These are phyloP conservation scores for Molorchus minor DNA, from an alignment of 2,888 invertebrate genomes.

Conservation along the genomic window DNA sequence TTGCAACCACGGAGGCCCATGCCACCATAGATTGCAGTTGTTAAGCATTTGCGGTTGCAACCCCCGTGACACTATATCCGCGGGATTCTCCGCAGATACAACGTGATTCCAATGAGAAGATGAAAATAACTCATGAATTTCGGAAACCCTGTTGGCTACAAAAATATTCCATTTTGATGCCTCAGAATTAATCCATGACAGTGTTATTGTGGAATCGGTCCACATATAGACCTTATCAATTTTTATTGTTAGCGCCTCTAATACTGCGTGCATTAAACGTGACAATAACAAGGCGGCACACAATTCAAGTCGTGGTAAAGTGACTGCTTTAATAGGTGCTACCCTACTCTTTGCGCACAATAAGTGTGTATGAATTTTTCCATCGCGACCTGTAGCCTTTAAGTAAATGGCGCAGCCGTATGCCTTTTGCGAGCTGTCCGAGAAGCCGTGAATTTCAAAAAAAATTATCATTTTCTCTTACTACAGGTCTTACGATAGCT, in stretches of 20 bases:
- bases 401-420: too few species aligned
- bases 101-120: conserved; percentile 33
- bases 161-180: conserved; percentile 35
- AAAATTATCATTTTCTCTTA: background rate
- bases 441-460: conserved; percentile 3
- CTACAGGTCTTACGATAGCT: background rate
- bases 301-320: conserved; percentile 40
- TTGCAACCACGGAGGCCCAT: conserved; percentile 21
- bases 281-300: conserved; percentile 39
- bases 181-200: conserved; percentile 33
- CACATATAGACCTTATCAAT: conserved; percentile 21
- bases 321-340: conserved; percentile 38
- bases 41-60: conserved; percentile 21
- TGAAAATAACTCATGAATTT: conserved; percentile 30
- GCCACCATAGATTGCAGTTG: conserved; percentile 28
- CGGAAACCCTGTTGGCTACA: conserved; percentile 35
- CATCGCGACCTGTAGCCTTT: too few species aligned
- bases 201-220: conserved; percentile 34
- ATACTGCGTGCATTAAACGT: conserved; percentile 28
- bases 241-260: conserved; percentile 16
- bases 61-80: conserved; percentile 35
- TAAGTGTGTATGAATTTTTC: too few species aligned
- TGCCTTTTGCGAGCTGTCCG: too few species aligned
- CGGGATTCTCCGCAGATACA: conserved; percentile 33
- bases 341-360: conserved; percentile 33